Conservation (phyloP, 2,888 invertebrate genomes). For the Amaurobius ferox region DNA sequence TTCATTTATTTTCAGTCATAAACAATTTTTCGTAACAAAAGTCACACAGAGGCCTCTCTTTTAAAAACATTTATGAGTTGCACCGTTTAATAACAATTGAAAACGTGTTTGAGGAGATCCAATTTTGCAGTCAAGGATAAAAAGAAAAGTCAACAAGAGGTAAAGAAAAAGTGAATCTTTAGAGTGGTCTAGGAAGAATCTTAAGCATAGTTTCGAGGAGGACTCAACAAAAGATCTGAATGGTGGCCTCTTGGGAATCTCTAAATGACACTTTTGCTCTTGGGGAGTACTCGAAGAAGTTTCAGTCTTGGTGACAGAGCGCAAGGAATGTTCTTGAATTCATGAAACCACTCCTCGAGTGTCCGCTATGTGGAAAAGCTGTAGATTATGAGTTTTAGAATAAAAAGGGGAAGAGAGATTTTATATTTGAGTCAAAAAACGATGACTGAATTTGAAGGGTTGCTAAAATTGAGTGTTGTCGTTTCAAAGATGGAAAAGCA, state of each 20-base stretch:
- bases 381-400: not conserved
- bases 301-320: not conserved
- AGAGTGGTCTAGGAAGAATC: not conserved
- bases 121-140: not conserved
- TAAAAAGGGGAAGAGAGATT: not conserved
- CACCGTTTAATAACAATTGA: not conserved
- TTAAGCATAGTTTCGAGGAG: not conserved
- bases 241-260: not conserved
- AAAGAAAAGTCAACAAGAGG: not conserved
- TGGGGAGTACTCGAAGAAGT: not conserved
- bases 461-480: not conserved
- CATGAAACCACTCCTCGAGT: not conserved
- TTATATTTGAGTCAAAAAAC: not conserved
- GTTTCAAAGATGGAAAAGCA: not conserved
- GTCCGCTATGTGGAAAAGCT: not conserved
- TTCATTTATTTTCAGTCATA: conserved; percentile 1
- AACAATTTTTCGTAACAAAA: not conserved
- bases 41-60: not conserved
- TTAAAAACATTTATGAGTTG: not conserved
- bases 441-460: too few relatives aligned
- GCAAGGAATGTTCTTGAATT: not conserved
- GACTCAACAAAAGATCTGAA: conserved; percentile 4
- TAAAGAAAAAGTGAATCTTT: not conserved
- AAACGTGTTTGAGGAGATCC: conserved; percentile 1
- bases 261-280: conserved; percentile 16